Percentiles rank a stretch among this genome's conserved stretches.
These are phyloP conservation scores for Cepaea nemoralis DNA, from an alignment of 1,140 invertebrate species.

Conservation along the genomic window DNA sequence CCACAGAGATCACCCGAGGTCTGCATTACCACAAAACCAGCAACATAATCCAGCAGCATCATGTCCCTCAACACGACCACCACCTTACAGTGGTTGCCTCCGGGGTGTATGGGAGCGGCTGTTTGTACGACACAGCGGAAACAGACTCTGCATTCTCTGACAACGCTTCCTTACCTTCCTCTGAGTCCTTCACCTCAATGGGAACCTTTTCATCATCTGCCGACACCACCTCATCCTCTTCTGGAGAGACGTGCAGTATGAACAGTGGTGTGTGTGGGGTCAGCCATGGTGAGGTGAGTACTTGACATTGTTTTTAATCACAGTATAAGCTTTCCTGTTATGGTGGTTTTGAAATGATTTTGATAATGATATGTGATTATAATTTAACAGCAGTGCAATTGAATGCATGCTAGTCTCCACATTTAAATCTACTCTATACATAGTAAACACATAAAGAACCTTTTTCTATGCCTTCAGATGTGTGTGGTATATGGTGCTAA, in stretches of 20 bases:
- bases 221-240: constrained; percentile 56
- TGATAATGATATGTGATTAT: no score
- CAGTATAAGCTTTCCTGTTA: no score
- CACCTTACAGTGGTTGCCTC: neutral
- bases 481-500: no score
- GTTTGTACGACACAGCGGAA: constrained; percentile 47
- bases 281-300: constrained; percentile 59
- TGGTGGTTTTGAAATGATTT: no score
- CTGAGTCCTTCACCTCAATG: constrained; percentile 87
- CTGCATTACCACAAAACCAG: constrained; percentile 55
- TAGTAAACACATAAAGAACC: no score
- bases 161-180: constrained; percentile 90
- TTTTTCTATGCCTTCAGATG: no score
- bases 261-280: constrained; percentile 57
- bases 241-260: constrained; percentile 60
- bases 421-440: no score
- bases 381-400: no score
- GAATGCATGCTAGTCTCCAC: no score
- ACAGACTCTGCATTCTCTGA: constrained; percentile 98
- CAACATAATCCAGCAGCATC: constrained; percentile 39
- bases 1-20: constrained; percentile 63
- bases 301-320: no score
- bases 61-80: constrained; percentile 31
- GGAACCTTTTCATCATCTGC: constrained; percentile 67
- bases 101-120: constrained; percentile 4